Conservation (phyloP, 2,113 vertebrate genomes). For the Helogale parvula region DNA sequence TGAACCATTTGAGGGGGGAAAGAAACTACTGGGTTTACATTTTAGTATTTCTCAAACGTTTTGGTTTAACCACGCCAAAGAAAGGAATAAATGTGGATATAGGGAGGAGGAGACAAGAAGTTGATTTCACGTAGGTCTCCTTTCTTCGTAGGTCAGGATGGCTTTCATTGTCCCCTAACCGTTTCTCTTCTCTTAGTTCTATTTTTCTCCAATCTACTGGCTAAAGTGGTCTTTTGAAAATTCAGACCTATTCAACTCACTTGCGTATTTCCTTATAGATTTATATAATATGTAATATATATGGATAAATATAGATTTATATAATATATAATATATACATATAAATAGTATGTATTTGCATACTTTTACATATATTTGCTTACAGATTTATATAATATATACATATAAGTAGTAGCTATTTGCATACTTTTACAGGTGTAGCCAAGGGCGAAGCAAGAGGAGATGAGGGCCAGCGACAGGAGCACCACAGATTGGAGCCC, state of each 20-base stretch:
- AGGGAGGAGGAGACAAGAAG: not conserved
- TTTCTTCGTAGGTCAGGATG: not conserved
- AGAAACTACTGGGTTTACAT: not conserved
- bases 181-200: not conserved
- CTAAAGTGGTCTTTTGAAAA: not conserved
- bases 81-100: not conserved
- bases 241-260: not conserved
- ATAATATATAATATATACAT: too few species aligned
- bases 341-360: too few species aligned
- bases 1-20: not conserved
- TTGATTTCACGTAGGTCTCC: not conserved
- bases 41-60: constrained; percentile 1
- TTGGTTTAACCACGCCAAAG: not conserved
- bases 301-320: too few species aligned
- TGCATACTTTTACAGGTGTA: not conserved
- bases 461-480: not conserved
- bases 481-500: not conserved
- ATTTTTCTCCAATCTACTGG: not conserved
- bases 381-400: too few species aligned
- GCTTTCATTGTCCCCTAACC: not conserved
- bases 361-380: too few species aligned
- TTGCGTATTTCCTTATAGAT: not conserved
- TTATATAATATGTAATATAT: too few species aligned
- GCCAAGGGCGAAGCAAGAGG: not conserved
- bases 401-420: too few species aligned